Conservation (phyloP, 2,888 invertebrate species). For the Campoplex nolae region DNA sequence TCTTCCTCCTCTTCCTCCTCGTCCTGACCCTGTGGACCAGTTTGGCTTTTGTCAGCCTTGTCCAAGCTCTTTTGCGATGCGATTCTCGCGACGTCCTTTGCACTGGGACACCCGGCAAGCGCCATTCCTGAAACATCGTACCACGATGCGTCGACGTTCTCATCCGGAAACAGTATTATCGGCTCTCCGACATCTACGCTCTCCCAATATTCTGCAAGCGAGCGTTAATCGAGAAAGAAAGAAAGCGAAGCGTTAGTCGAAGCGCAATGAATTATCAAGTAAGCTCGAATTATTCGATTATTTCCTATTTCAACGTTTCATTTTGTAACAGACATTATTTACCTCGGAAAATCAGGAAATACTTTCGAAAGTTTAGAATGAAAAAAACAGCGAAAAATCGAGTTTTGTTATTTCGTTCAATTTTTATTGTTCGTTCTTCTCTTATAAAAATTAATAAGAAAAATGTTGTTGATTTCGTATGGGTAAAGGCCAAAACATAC, state of each 20-base stretch:
- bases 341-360: too few relatives aligned
- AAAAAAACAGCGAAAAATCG: too few relatives aligned
- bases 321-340: too few relatives aligned
- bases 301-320: neutral
- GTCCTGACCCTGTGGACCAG: conserved; percentile 86
- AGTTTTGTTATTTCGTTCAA: too few relatives aligned
- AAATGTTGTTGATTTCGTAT: too few relatives aligned
- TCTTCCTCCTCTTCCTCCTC: conserved; percentile 87
- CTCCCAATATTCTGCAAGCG: conserved; percentile 71
- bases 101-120: conserved; percentile 83
- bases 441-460: too few relatives aligned
- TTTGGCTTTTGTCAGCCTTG: conserved; percentile 76
- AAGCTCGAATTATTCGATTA: neutral
- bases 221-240: conserved; percentile 57
- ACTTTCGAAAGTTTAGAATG: too few relatives aligned
- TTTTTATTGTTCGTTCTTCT: too few relatives aligned
- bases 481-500: too few relatives aligned
- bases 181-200: conserved; percentile 73
- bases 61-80: conserved; percentile 83
- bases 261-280: conserved; percentile 28
- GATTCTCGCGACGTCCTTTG: conserved; percentile 82
- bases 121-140: conserved; percentile 84
- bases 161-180: conserved; percentile 79
- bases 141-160: conserved; percentile 79
- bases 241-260: conserved; percentile 60